These are phyloP conservation scores for Corythaixoides concolor DNA, from an alignment of 2,113 vertebrate genomes.

Conservation along the genomic window DNA sequence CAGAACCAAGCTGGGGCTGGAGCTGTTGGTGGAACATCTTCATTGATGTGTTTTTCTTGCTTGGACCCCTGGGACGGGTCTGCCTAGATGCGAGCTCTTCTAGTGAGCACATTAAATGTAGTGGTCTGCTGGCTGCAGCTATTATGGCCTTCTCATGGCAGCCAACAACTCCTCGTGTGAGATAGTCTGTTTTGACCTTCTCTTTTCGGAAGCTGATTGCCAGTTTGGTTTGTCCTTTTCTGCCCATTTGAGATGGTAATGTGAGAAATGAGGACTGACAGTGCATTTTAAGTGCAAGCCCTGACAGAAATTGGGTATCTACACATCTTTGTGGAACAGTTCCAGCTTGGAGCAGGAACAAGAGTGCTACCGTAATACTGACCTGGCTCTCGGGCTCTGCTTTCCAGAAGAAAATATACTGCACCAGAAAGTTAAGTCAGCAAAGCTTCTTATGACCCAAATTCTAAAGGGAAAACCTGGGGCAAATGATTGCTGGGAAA, in stretches of 20 bases:
- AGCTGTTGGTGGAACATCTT: background rate
- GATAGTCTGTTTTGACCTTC: constrained; percentile 51
- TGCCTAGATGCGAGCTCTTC: background rate
- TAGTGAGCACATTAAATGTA: rapidly evolving
- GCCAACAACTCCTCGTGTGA: background rate
- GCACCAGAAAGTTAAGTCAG: constrained; percentile 31
- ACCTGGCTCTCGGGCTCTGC: background rate
- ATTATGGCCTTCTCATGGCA: background rate
- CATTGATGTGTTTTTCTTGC: rapidly evolving
- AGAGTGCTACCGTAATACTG: background rate
- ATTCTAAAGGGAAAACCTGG: constrained; percentile 44
- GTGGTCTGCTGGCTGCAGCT: background rate
- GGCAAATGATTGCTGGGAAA: constrained; percentile 33
- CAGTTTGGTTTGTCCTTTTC: constrained; percentile 63
- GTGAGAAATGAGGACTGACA: constrained; percentile 74
- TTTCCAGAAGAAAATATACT: constrained; percentile 15
- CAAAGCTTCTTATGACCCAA: constrained; percentile 36
- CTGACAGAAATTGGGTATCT: constrained; percentile 57
- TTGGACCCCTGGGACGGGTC: background rate
- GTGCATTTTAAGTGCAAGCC: constrained; percentile 64
- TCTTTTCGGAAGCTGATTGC: constrained; percentile 64
- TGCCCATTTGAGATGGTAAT: constrained; percentile 63
- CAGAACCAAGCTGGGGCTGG: background rate
- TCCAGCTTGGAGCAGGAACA: constrained; percentile 41
- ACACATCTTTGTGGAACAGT: constrained; percentile 33